Conservation (phyloP, 2,888 invertebrate genomes). For the Parapristionchus giblindavisi region DNA sequence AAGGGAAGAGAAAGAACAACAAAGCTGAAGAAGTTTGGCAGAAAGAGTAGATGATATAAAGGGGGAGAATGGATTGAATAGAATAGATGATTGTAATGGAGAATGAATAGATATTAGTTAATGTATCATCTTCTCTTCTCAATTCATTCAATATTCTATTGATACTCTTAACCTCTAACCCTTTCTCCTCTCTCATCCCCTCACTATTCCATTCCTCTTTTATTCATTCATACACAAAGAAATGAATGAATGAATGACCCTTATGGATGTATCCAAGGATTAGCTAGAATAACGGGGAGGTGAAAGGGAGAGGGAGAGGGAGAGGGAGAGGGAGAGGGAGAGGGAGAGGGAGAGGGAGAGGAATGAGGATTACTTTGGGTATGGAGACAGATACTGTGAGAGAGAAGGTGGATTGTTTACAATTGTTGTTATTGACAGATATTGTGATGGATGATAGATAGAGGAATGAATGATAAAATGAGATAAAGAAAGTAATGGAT, state of each 20-base stretch:
- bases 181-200: not conserved
- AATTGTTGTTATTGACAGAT: no score
- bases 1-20: not conserved
- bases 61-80: not conserved
- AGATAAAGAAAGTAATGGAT: no score
- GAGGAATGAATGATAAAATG: no score
- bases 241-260: conserved; percentile 31
- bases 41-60: not conserved
- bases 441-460: no score
- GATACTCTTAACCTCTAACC: not conserved
- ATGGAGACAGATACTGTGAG: no score
- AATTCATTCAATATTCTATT: conserved; percentile 7
- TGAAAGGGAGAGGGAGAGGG: no score
- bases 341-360: no score
- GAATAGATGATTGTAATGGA: not conserved
- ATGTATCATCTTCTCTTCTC: no score
- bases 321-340: no score
- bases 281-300: conserved; percentile 19
- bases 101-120: conserved; percentile 3
- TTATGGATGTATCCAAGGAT: conserved; percentile 22
- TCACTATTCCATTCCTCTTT: not conserved
- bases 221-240: not conserved
- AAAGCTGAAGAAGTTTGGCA: not conserved
- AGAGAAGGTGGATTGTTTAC: no score
- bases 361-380: no score